Evolutionary conservation across 2,888 invertebrate species (phyloP), one percentile per base, ranked within the genome.

Genomic region (Eupeodes luniger): DNA sequence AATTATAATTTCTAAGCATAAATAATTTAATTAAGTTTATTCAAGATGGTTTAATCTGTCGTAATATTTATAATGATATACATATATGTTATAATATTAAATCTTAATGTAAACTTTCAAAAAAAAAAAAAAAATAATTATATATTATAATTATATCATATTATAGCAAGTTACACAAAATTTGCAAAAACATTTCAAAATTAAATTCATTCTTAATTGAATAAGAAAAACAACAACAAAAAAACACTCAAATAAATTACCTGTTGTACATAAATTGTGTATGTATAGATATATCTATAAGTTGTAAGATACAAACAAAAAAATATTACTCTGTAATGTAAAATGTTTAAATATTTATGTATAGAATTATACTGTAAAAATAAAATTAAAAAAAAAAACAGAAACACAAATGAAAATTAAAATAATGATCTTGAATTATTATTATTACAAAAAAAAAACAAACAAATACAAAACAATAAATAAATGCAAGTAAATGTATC

Each of bases 261-360:
- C 83, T 87, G 83, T 74, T 87, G 84, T 84, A 87, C 84, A 84
- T 83, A 87, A 76, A 75, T 74, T 83, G 80, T 80, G 49, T 84
- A 87, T 84, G 76, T 77, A 85, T 77, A 80, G 36, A 59, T 79
- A 83, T 27, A 27, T 27, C 27, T 27, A 27, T 83, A 83, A 76
- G 78, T 57, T 81, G 69, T 75, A 81, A 70, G 16, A 69, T 34
- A 53, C 34, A 66, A 61, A 55, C 36, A 67, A 49, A 16, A 16
- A 69, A 51, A 14, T 77, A 77, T 62, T 72, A 14, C 5, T 53
- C 57, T 72, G 62, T 76, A 80, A 47, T 72, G 75, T 69, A 27
- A 27, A 27, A 76, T 81, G 81, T 76, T 81, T 40, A 53, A 69
- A 74, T 80, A 81, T 44, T 51, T 76, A 84, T 77, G 72, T 77